These are phyloP conservation scores for Laothoe populi DNA, from an alignment of 2,888 invertebrate genomes.

Conservation along the genomic window DNA sequence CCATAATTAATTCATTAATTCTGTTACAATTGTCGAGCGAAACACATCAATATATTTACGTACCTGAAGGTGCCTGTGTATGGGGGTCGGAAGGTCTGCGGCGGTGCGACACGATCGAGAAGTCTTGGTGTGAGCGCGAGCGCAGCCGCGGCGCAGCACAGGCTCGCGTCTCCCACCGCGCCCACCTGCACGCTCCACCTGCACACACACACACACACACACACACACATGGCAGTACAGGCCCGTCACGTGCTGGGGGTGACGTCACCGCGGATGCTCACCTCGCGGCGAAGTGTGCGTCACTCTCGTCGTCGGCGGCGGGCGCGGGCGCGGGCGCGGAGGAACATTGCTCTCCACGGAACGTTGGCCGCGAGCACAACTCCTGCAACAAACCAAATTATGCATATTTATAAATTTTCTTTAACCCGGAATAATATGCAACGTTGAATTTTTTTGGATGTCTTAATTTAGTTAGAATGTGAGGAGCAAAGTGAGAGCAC, in stretches of 20 bases:
- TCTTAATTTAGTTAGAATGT: no score
- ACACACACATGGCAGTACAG: not conserved
- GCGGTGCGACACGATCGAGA: conserved; percentile 87
- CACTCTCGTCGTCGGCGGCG: conserved; percentile 4
- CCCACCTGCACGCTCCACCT: conserved; percentile 39
- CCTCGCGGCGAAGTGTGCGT: not conserved
- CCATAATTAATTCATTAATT: no score
- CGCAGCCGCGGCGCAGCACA: conserved; percentile 87
- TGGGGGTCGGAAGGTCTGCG: conserved; percentile 85
- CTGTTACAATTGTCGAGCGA: no score
- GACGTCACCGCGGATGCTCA: not conserved
- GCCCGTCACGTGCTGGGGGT: not conserved
- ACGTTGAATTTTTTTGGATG: no score
- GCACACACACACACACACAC: conserved; percentile 17
- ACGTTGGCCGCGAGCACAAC: conserved; percentile 87
- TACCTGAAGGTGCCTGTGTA: conserved; percentile 89
- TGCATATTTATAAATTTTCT: no score
- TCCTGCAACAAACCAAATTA: conserved; percentile 72
- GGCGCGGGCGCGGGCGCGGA: not conserved
- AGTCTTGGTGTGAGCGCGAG: conserved; percentile 87
- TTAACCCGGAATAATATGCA: no score
- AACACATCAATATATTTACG: not conserved
- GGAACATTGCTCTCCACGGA: conserved; percentile 59
- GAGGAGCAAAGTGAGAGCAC: no score
- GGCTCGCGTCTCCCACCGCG: conserved; percentile 43